These are phyloP conservation scores for Babyrousa celebensis DNA, from an alignment of 2,797 vertebrate genomes.

Conservation along the genomic window DNA sequence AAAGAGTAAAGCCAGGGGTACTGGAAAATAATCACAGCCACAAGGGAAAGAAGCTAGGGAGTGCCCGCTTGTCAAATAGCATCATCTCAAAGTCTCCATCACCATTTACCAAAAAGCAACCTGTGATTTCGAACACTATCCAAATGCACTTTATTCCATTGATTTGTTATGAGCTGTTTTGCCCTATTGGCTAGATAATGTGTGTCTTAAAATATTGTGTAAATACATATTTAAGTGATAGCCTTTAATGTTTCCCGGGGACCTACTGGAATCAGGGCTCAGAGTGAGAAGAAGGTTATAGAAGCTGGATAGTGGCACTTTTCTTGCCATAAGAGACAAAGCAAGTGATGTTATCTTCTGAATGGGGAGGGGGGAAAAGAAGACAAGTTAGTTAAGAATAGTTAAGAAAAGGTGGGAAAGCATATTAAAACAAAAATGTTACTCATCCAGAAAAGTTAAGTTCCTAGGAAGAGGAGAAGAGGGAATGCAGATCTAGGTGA, in stretches of 20 bases:
- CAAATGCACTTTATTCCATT: constrained; percentile 85
- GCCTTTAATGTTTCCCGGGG: constrained; percentile 85
- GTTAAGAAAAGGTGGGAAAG: neutral
- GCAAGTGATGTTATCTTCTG: neutral
- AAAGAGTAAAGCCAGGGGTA: neutral
- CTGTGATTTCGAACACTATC: constrained; percentile 80
- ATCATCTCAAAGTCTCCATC: constrained; percentile 17
- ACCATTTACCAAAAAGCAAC: constrained; percentile 73
- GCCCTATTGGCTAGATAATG: constrained; percentile 88
- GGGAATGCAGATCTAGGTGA: neutral
- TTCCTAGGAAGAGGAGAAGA: neutral
- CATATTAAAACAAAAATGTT: constrained; percentile 34
- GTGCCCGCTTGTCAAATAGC: neutral
- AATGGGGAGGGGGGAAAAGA: neutral
- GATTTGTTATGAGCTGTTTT: constrained; percentile 88
- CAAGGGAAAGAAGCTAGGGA: neutral
- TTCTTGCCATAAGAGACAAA: constrained; percentile 80
- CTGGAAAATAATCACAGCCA: neutral
- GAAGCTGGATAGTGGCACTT: constrained; percentile 78
- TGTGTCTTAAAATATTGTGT: constrained; percentile 89
- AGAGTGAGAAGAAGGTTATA: constrained; percentile 83
- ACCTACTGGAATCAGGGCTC: constrained; percentile 79
- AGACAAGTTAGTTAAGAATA: neutral
- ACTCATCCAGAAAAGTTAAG: neutral
- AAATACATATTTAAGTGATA: constrained; percentile 90